These are phyloP conservation scores for Lordiphosa collinella DNA, from an alignment of 1,140 invertebrate species.

Conservation along the genomic window DNA sequence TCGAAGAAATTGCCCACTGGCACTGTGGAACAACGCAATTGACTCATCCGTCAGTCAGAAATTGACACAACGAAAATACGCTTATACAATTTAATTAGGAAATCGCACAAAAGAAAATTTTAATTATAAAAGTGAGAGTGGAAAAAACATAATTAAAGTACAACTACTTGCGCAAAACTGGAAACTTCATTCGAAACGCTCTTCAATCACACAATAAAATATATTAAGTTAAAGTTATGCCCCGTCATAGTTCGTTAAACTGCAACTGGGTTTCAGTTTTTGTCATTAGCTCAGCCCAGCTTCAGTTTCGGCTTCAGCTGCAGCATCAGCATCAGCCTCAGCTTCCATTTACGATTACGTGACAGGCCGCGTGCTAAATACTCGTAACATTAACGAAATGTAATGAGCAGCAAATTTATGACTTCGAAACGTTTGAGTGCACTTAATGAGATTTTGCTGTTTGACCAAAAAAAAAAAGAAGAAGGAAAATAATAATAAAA, in stretches of 20 bases:
- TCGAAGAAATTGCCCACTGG: conserved; percentile 32
- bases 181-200: conserved; percentile 47
- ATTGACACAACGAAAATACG: background rate
- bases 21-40: conserved; percentile 11
- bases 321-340: background rate
- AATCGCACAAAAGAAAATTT: conserved; percentile 30
- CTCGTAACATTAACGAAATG: conserved; percentile 47
- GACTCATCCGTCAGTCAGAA: conserved; percentile 23
- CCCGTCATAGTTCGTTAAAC: conserved; percentile 50
- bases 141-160: conserved; percentile 55
- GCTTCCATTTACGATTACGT: conserved; percentile 63
- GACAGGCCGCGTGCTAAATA: conserved; percentile 48
- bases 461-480: too few species aligned
- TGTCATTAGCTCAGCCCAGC: background rate
- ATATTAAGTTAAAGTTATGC: conserved; percentile 32
- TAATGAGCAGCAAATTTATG: conserved; percentile 60
- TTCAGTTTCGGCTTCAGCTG: conserved; percentile 16
- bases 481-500: too few species aligned
- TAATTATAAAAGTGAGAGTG: conserved; percentile 51
- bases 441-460: conserved; percentile 36
- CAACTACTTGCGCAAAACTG: conserved; percentile 15
- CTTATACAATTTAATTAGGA: conserved; percentile 60
- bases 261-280: conserved; percentile 29
- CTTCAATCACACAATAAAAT: conserved; percentile 50
- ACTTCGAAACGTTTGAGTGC: conserved; percentile 42